Base-by-base conservation (phyloP, 2,888 invertebrate genomes). In the Agrotis clavis region DNA sequence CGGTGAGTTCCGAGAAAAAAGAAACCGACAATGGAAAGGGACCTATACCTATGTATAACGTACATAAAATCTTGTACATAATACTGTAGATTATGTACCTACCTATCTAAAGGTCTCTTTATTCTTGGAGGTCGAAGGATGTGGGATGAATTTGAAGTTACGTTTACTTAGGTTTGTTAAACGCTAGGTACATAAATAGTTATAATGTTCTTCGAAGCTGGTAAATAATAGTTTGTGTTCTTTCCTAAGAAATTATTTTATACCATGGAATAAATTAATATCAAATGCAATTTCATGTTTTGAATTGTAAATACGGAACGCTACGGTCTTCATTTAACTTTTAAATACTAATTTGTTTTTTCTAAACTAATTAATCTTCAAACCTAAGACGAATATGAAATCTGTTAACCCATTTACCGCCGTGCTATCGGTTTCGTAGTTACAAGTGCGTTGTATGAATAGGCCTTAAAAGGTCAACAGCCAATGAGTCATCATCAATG, bases 401-500 rank as follows among this genome's bases (percentile, higher is more conserved):
- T 81, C 77, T 80, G 68, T 76, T 86, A 85, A 82, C 82, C 75
- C 57, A 82, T 84, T 82, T 84, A 74, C 82, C 67, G 62, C 50
- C 64, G 61, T 74, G 76, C 70, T 81, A 79, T 82, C 76, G 61
- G 74, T 72, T 77, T 68, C 62, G 70, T 73, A 59, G 70, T 71
- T 74, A 69, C 48, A 75, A 75, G 76, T 71, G 56, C 63, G 51
- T 68, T 81, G 82, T 78, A 84, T 85, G 83, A 83, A 83, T 87
- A 82, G 85, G 83, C 86, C 84, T 78, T 84, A 79, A 87, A 90
- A 90, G 92, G 91, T 91, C 90, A 90, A 90, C 89, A 91, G 88
- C 90, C 90, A 90, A 87, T 92, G 92, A 91, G 71, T 92, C 92
- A 92, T 87, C 86, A 83, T 80, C 86, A 82, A 81, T 87, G 83